Percentiles rank a stretch among this genome's conserved stretches.
Conservation (phyloP, 2,113 vertebrate species). For the Cyprinus carpio region DNA sequence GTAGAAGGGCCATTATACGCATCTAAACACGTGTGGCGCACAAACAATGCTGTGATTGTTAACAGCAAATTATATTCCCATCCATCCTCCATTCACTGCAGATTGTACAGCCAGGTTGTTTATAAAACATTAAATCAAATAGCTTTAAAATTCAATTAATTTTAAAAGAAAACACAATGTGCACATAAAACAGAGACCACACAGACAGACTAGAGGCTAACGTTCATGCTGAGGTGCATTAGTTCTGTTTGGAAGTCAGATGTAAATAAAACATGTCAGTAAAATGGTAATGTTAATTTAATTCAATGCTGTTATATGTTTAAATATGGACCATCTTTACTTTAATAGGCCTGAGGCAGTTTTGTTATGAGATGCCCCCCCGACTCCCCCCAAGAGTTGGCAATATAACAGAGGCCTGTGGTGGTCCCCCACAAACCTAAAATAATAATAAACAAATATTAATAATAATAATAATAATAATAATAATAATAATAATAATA, state of each 20-base stretch:
- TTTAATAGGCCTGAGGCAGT: too few species aligned
- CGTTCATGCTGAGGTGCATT: neutral
- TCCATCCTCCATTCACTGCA: neutral
- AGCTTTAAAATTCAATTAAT: neutral
- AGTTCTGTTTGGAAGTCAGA: neutral
- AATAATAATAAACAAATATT: too few species aligned
- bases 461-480: too few species aligned
- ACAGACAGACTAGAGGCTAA: too few species aligned
- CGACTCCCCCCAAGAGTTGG: too few species aligned
- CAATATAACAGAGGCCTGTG: too few species aligned
- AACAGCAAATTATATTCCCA: neutral
- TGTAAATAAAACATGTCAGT: constrained; percentile 1
- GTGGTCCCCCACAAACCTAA: too few species aligned
- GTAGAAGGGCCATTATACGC: constrained; percentile 11
- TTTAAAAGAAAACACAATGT: constrained; percentile 21
- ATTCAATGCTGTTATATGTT: constrained; percentile 11
- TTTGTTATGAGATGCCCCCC: too few species aligned
- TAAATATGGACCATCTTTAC: neutral
- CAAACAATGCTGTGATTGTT: neutral
- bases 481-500: too few species aligned
- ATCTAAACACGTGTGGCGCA: too few species aligned
- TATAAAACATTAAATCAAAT: constrained; percentile 19
- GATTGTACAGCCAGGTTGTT: constrained; percentile 13
- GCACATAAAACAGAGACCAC: constrained; percentile 16
- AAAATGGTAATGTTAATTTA: neutral